Evolutionary conservation across 2,113 vertebrate species (phyloP), one percentile per base, ranked within the genome.

Genomic region (Nanorana parkeri): DNA sequence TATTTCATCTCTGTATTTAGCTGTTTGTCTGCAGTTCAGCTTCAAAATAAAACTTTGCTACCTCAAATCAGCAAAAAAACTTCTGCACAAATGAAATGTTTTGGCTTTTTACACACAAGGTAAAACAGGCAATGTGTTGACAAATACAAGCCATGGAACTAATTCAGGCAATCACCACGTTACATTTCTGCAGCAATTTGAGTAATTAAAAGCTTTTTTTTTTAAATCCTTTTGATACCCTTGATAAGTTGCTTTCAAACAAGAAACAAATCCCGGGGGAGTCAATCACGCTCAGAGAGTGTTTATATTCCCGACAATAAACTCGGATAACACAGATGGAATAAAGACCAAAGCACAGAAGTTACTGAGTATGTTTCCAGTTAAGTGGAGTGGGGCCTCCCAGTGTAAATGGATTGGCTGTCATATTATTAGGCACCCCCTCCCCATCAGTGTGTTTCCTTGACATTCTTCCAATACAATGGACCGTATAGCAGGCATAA

Each of bases 201-300:
- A 55, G 68, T 81, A 81, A 81, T 81, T 81, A 81, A 73, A 60
- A 81, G 68, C 55, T 65, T 74, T 47, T 74, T 36, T 47, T 47
- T 81, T 81, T 55, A 65, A n/a, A n/a, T 73, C 47, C 54, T 51
- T 80, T 72, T 80, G 56, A 72, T 80, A 72, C 68, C 78, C 60
- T 55, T 74, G 79, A 74, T 81, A 81, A 73, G 41, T 74, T 81
- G 79, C 79, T 81, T 81, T 74, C 68, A 65, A 81, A 74, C 69
- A 56, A 68, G 77, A 79, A 68, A 67, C 52, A 81, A 81, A 65
- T 81, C 68, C 79, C 79, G 5, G 58, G 10, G 60, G 79, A 81
- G 79, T 41, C 58, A 66, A 64, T 81, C 69, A 56, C 72, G 68
- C 68, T 71, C 72, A 64, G 68, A 79, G 32, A 81, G 79, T 81